phyloP scores from a whole-genome alignment of 1,140 invertebrate genomes.

The Drosophila bifasciata region DNA sequence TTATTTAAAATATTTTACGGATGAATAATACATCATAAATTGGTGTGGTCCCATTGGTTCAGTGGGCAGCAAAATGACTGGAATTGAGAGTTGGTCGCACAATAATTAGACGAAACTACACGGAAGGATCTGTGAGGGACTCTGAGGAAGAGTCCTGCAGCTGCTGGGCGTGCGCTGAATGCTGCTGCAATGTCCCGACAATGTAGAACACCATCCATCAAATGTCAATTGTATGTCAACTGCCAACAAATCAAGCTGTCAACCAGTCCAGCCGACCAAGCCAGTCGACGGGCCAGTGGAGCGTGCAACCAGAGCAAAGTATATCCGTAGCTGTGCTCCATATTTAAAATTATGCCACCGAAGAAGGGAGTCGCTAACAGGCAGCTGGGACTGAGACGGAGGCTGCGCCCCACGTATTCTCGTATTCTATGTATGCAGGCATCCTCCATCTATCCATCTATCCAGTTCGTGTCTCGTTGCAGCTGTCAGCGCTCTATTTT shows the following conservation, averaged over 20 bases:
- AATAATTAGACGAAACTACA: slow-evolving; percentile 54
- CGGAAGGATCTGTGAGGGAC: slow-evolving; percentile 12
- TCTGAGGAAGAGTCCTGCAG: slow-evolving; percentile 16
- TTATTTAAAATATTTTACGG: not conserved
- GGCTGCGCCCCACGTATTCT: slow-evolving; percentile 42
- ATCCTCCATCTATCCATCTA: slow-evolving; percentile 53
- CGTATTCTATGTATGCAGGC: slow-evolving; percentile 46
- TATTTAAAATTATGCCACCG: slow-evolving; percentile 80
- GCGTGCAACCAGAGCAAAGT: slow-evolving; percentile 71
- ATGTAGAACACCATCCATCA: slow-evolving; percentile 82
- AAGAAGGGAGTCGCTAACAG: slow-evolving; percentile 44
- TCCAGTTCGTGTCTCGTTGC: slow-evolving; percentile 71
- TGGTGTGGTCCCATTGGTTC: not conserved
- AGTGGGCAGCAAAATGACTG: not conserved
- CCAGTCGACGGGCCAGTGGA: slow-evolving; percentile 53
- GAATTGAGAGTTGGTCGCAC: slow-evolving; percentile 16
- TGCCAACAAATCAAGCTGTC: slow-evolving; percentile 82
- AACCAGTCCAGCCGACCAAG: slow-evolving; percentile 49
- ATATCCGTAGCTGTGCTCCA: slow-evolving; percentile 73
- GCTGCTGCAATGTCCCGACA: slow-evolving; percentile 70
- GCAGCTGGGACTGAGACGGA: slow-evolving; percentile 19
- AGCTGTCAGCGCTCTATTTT: slow-evolving; percentile 80
- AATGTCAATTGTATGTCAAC: slow-evolving; percentile 80
- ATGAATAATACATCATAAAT: too few species aligned
- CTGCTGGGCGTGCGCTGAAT: slow-evolving; percentile 29